Base-by-base conservation (phyloP, 2,888 invertebrate genomes). In the Chrysopilus asiliformis region DNA sequence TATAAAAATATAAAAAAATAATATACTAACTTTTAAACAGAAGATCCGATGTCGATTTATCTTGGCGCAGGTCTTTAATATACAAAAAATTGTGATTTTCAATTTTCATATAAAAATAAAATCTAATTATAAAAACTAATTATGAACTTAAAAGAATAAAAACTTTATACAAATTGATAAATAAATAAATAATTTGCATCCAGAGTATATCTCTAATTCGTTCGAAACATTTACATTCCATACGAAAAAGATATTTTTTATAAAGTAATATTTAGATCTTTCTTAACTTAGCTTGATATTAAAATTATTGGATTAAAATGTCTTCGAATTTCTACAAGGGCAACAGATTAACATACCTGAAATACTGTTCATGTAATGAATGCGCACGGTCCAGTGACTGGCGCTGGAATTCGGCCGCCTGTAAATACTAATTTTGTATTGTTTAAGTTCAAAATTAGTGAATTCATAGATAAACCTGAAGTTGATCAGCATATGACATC, bases 351-450 rank as follows among this genome's bases (percentile, higher is more conserved):
- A n/a, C n/a, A n/a, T 46, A 64, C 64, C 64, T 58, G 44, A 63
- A 64, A 49, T 64, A 64, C 51, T 64, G 64, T 53, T 64, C 64
- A 45, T 64, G 64, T 32, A 44, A 35, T 10, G 44, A 40, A 36
- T 46, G 45, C 25, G 45, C 43, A 27, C 46, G 38, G 37, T 46
- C 44, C 44, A 64, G 51, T 32, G 64, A 60, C 46, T 64, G 64
- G 42, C 64, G 56, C 48, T 64, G 64, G 46, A 60, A 62, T 50
- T 64, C 64, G 48, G 65, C 65, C 42, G 63, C 63, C 64, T 62
- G 60, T 51, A 63, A 64, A 58, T 60, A 61, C 63, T 59, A 55
- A 57, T 54, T 53, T 50, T 55, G 54, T 58, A 58, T 56, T 39
- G 35, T 34, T 33, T 50, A 58, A 51, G 53, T 47, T 51, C 51